Conservation (phyloP, 2,888 invertebrate species). For the Minunthozetes semirufus region DNA sequence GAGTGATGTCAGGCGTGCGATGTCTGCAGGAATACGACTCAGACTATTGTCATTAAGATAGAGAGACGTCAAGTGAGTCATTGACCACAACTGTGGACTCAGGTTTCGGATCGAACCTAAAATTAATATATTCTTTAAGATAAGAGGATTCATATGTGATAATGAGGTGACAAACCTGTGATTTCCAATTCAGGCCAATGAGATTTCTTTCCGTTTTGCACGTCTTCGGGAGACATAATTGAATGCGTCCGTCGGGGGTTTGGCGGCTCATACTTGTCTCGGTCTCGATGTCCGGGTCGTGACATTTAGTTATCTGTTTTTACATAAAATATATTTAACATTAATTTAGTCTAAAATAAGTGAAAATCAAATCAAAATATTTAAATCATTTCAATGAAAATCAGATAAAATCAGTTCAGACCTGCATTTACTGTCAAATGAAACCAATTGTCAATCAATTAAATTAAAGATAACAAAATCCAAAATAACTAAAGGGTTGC, state of each 20-base stretch:
- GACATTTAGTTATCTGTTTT: conserved; percentile 31
- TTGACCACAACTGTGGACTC: conserved; percentile 82
- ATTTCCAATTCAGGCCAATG: conserved; percentile 40
- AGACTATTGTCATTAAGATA: conserved; percentile 94
- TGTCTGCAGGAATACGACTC: conserved; percentile 81
- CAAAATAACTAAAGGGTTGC: no score
- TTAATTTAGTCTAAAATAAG: conserved; percentile 20
- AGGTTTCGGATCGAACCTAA: conserved; percentile 89
- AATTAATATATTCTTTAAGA: background rate
- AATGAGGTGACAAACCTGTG: conserved; percentile 34
- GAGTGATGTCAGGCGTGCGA: conserved; percentile 73
- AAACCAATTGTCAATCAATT: background rate
- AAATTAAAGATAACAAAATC: no score
- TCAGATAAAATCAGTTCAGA: no score
- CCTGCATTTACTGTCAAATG: background rate
- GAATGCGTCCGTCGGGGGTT: conserved; percentile 39
- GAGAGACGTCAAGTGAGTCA: conserved; percentile 84
- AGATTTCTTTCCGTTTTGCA: conserved; percentile 75
- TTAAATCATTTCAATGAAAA: background rate
- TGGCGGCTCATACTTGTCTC: conserved; percentile 41
- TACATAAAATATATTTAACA: background rate
- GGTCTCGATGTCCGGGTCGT: conserved; percentile 36
- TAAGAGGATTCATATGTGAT: conserved; percentile 3
- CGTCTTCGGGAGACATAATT: conserved; percentile 62
- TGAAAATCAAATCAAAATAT: no score